Base-by-base conservation (phyloP, 2,797 vertebrate species). In the Coreius guichenoti region DNA sequence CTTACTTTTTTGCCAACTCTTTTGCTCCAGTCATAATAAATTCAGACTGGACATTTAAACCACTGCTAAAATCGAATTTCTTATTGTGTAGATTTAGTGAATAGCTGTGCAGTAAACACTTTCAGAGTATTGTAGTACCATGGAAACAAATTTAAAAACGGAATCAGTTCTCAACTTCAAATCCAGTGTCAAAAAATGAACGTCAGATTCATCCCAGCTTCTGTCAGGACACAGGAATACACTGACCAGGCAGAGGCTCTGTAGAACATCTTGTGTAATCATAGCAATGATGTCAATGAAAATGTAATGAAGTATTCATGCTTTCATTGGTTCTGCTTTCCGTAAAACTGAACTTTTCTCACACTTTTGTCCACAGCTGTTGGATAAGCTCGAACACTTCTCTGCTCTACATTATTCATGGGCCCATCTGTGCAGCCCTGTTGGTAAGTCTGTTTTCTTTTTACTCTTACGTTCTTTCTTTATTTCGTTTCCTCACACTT, bases 351-450 rank as follows among this genome's bases (percentile, higher is more conserved):
- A 56, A 43, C 36, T 33, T 81, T 69, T 63, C 39, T 45, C 61
- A 61, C 4, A 29, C 12, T 79, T 78, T 84, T 54, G 1, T 80
- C 67, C 83, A 36, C 91, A 99, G 98, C 81, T 99, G 98, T 90
- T 99, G 98, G 98, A 96, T 98, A 93, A 97, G 96, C 90, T 96
- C 97, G 23, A 94, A 97, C 45, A 99, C 97, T 0, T 95, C 97
- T 73, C 92, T 99, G 88, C 96, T 99, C 45, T 99, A 99, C 87
- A 98, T 99, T 58, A 97, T 99, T 91, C 98, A 99, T 0, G 97
- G 97, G 8, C 98, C 98, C 54, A 98, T 99, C 93, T 99, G 97
- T 81, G 97, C 97, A 14, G 98, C 98, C n/a, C 88, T 99, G 72
- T 87, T 99, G 97, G 98, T 99, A 94, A 91, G 96, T 83, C 1